Percentiles rank a stretch among this genome's conserved stretches.
Evolutionary conservation across 2,888 invertebrate species (phyloP).

Genomic region (Phortica okadai): DNA sequence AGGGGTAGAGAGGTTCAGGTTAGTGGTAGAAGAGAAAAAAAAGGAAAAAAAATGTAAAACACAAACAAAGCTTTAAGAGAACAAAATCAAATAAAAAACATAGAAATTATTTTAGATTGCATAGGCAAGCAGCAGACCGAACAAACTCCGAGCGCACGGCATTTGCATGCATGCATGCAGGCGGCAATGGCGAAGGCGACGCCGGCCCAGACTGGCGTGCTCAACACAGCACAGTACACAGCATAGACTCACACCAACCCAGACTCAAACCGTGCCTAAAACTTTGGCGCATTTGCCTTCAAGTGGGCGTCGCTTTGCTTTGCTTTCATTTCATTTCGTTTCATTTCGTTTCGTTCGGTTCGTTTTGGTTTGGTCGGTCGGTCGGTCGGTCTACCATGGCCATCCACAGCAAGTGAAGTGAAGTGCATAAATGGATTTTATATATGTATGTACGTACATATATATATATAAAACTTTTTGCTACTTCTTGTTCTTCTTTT

Average conservation of each 20-base stretch:
- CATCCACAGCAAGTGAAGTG: conserved; percentile 63
- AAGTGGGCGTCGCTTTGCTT: conserved; percentile 4
- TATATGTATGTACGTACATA: conserved; percentile 45
- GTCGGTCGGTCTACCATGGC: conserved; percentile 38
- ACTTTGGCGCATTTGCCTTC: neutral
- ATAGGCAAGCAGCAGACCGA: conserved; percentile 41
- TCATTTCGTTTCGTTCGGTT: no score
- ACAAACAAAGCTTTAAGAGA: conserved; percentile 44
- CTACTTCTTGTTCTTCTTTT: conserved; percentile 35
- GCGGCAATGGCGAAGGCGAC: neutral
- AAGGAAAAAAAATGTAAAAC: neutral
- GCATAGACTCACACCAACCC: conserved; percentile 53
- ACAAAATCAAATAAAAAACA: conserved; percentile 37
- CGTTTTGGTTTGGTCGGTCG: neutral
- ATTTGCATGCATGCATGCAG: conserved; percentile 10
- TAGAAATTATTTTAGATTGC: conserved; percentile 70
- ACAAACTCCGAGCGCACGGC: conserved; percentile 15
- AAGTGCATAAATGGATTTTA: conserved; percentile 72
- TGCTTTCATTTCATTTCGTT: no score
- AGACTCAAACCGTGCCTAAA: neutral
- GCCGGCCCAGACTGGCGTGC: conserved; percentile 9
- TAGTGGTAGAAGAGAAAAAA: neutral
- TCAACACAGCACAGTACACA: conserved; percentile 29
- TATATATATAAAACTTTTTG: no score
- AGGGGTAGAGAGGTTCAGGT: neutral